A percentile compares a stretch with the other conserved stretches of the same genome.
phyloP scores from a whole-genome alignment of 1,140 invertebrate genomes.

The Eriosoma lanigerum region DNA sequence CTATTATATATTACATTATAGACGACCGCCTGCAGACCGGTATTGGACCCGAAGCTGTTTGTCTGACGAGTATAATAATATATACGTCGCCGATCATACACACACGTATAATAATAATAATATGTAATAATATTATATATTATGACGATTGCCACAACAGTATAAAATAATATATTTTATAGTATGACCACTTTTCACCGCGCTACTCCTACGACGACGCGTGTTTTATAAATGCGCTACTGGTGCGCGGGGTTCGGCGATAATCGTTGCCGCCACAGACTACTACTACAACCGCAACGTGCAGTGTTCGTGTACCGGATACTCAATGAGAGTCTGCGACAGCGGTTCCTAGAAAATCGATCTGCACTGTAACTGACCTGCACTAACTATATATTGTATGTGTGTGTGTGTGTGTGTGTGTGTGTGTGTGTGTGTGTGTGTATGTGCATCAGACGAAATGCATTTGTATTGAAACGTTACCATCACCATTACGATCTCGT shows the following conservation, averaged over 20 bases:
- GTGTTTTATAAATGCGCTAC: not conserved
- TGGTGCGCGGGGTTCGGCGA: not conserved
- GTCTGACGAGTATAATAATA: slow-evolving; percentile 1
- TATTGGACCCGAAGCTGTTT: slow-evolving; percentile 42
- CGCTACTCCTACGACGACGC: not conserved
- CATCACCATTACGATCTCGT: not conserved
- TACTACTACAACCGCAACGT: not conserved
- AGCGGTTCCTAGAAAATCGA: slow-evolving; percentile 50
- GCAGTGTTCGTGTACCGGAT: slow-evolving; percentile 42
- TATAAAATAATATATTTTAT: not conserved
- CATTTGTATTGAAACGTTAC: slow-evolving; percentile 46
- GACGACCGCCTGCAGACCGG: slow-evolving; percentile 27
- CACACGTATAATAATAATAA: not conserved
- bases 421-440: not conserved
- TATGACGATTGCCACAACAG: not conserved
- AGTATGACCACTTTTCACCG: not conserved
- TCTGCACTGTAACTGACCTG: slow-evolving; percentile 48
- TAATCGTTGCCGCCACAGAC: slow-evolving; percentile 40
- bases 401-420: not conserved
- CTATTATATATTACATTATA: not conserved
- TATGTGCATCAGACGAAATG: slow-evolving; percentile 26
- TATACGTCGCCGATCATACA: too few relatives aligned
- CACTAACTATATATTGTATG: slow-evolving; percentile 29
- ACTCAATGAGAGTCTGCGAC: slow-evolving; percentile 38
- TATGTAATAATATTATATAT: not conserved